These are phyloP conservation scores for Callyntrura guangdongensis DNA, from an alignment of 2,888 invertebrate genomes.

Conservation along the genomic window DNA sequence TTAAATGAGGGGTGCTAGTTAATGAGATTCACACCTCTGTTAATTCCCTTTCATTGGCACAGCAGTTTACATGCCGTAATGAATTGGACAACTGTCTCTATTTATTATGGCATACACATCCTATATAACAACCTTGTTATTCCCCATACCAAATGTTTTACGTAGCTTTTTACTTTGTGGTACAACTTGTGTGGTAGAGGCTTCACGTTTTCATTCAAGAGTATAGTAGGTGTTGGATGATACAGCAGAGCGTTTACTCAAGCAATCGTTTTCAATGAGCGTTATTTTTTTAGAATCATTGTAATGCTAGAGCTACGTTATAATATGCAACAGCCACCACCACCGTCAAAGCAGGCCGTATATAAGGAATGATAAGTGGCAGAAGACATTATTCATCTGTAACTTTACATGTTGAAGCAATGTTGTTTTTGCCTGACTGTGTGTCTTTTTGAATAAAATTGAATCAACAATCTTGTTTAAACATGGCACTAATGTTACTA, in stretches of 20 bases:
- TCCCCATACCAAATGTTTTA: not conserved
- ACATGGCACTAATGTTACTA: constrained; percentile 60
- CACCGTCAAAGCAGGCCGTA: not conserved
- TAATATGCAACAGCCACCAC: not conserved
- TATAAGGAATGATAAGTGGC: constrained; percentile 61
- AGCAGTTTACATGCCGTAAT: constrained; percentile 34
- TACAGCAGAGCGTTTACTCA: not conserved
- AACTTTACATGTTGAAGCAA: constrained; percentile 55
- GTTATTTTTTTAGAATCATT: constrained; percentile 1
- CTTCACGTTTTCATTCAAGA: constrained; percentile 49
- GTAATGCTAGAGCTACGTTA: constrained; percentile 10
- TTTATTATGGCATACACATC: not conserved
- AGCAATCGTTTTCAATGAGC: constrained; percentile 20
- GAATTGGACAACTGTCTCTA: constrained; percentile 32
- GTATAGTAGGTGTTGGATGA: constrained; percentile 41
- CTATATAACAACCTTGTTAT: not conserved
- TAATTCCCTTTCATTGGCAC: not conserved
- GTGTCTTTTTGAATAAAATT: constrained; percentile 60
- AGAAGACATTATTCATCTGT: constrained; percentile 63
- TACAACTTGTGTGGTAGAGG: constrained; percentile 52
- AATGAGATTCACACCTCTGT: constrained; percentile 54
- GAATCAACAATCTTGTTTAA: constrained; percentile 66
- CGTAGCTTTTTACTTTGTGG: constrained; percentile 5
- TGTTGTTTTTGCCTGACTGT: constrained; percentile 48
- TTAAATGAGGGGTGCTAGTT: not conserved